These are phyloP conservation scores for Entomobrya proxima DNA, from an alignment of 2,888 invertebrate genomes.

Conservation along the genomic window DNA sequence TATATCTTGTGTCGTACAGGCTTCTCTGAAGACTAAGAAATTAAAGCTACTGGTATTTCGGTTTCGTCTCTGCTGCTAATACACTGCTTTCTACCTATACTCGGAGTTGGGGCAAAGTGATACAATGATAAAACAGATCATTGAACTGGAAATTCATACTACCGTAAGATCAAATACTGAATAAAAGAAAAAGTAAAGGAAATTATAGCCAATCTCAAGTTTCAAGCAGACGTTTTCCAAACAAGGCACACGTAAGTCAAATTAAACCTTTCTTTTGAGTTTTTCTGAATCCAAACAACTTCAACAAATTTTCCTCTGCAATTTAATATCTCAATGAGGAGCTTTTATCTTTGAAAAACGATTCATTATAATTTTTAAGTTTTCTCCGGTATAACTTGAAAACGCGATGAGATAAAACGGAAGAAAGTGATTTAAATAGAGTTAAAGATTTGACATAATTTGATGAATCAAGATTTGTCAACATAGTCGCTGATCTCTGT, in stretches of 20 bases:
- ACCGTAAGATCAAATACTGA: background rate
- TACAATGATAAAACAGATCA: background rate
- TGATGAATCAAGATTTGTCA: too few relatives aligned
- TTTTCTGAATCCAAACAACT: background rate
- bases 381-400: too few relatives aligned
- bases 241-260: background rate
- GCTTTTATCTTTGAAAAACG: too few relatives aligned
- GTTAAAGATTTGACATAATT: too few relatives aligned
- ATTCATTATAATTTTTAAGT: too few relatives aligned
- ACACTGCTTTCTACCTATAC: background rate
- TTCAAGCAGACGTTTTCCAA: background rate
- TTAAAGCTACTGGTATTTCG: background rate
- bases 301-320: background rate
- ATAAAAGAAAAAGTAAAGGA: background rate
- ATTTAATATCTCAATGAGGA: background rate
- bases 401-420: too few relatives aligned
- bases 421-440: too few relatives aligned
- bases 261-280: background rate
- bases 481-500: too few relatives aligned
- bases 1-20: background rate
- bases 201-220: background rate
- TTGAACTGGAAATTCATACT: background rate
- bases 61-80: background rate
- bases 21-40: background rate
- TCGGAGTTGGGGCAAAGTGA: conserved; percentile 4